Conservation (phyloP, 2,797 vertebrate species). For the Catostomus latipinnis region DNA sequence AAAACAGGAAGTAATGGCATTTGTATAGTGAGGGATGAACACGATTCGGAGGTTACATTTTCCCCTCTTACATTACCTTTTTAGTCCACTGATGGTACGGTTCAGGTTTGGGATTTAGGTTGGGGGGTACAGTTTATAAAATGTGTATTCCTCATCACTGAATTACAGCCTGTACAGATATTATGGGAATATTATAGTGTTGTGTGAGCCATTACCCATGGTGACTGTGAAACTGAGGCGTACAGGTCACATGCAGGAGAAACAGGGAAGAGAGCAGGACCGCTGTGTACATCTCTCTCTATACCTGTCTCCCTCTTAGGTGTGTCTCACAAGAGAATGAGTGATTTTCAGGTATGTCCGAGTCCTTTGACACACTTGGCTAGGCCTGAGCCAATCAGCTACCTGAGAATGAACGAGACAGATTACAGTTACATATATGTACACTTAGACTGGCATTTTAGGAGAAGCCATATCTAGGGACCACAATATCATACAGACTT, state of each 20-base stretch:
- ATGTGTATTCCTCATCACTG: no score
- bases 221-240: constrained; percentile 70
- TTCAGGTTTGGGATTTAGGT: no score
- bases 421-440: background rate
- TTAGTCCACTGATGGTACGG: no score
- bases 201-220: constrained; percentile 74
- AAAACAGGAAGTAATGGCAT: no score
- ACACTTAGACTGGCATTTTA: no score
- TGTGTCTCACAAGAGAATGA: background rate
- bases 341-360: background rate
- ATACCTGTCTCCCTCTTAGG: constrained; percentile 61
- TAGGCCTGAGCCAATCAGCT: background rate
- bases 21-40: no score
- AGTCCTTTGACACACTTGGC: background rate
- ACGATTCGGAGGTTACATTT: no score
- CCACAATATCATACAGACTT: no score
- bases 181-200: constrained; percentile 57
- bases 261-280: constrained; percentile 78
- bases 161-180: no score
- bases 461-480: no score
- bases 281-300: constrained; percentile 75
- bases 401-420: background rate
- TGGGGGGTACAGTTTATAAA: no score
- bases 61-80: no score
- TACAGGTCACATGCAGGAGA: constrained; percentile 74